Conservation (phyloP, 2,888 invertebrate species). For the Liodrosophila aerea region DNA sequence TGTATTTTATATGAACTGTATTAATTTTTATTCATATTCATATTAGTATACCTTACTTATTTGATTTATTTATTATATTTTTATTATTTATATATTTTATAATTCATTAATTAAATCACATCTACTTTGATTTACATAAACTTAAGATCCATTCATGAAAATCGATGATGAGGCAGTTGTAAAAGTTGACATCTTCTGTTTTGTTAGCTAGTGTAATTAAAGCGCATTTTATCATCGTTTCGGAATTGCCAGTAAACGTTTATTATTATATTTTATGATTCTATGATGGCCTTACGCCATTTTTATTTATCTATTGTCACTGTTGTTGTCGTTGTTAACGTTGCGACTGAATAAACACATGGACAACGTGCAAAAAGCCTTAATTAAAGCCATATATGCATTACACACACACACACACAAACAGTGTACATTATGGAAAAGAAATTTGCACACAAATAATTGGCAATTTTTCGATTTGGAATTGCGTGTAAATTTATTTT, state of each 20-base stretch:
- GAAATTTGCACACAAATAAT: slow-evolving; percentile 62
- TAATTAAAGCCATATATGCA: slow-evolving; percentile 57
- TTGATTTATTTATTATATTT: too few species aligned
- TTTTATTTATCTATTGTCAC: slow-evolving; percentile 43
- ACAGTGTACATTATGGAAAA: slow-evolving; percentile 22
- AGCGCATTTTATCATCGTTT: too few species aligned
- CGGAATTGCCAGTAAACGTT: too few species aligned
- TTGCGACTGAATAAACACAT: slow-evolving; percentile 52
- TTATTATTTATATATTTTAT: too few species aligned
- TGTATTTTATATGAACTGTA: too few species aligned
- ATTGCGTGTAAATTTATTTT: slow-evolving; percentile 76
- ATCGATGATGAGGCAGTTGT: background rate
- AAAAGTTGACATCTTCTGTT: too few species aligned
- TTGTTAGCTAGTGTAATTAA: too few species aligned
- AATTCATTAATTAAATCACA: too few species aligned
- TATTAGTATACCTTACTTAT: too few species aligned
- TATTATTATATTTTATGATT: slow-evolving; percentile 27
- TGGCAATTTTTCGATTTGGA: slow-evolving; percentile 66
- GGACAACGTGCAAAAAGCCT: slow-evolving; percentile 54
- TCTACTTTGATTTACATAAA: too few species aligned
- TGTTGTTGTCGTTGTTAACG: slow-evolving; percentile 28
- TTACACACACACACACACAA: slow-evolving; percentile 4
- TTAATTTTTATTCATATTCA: too few species aligned
- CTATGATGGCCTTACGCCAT: slow-evolving; percentile 35
- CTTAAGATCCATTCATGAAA: too few species aligned